Percentiles rank a stretch among this genome's conserved stretches.
These are phyloP conservation scores for Oscarella lobularis DNA, from an alignment of 37 sponge, comb jelly and placozoan species.

Conservation along the genomic window DNA sequence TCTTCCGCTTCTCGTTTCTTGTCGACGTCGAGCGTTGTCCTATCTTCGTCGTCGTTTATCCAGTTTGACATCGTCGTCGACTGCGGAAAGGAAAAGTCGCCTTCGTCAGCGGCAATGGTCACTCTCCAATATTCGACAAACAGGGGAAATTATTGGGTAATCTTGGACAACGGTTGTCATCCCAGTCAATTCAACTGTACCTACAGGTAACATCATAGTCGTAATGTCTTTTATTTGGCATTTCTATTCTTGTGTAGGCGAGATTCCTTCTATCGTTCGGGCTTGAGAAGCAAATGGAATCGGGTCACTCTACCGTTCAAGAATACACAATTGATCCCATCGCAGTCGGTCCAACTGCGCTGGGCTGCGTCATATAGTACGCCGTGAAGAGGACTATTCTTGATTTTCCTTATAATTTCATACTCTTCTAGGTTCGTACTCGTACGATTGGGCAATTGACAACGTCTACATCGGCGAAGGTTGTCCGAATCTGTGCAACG, in stretches of 20 bases:
- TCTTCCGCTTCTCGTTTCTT: neutral
- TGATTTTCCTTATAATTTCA: too few relatives aligned
- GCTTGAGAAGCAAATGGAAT: neutral
- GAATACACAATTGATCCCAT: neutral
- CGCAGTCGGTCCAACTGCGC: too few relatives aligned
- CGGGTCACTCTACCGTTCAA: neutral
- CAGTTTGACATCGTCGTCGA: neutral
- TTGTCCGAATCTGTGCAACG: neutral
- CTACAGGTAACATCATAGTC: neutral
- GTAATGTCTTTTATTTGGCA: neutral
- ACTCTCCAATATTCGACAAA: neutral
- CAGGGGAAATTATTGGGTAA: neutral
- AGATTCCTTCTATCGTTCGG: neutral
- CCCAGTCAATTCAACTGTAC: neutral
- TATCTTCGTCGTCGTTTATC: neutral
- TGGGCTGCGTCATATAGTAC: too few relatives aligned
- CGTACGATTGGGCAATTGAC: constrained; percentile 5
- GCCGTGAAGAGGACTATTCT: too few relatives aligned
- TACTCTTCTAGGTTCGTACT: too few relatives aligned
- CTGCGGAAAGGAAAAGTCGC: neutral
- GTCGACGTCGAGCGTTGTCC: neutral
- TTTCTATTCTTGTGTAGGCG: neutral
- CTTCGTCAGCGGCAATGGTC: neutral
- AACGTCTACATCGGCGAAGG: constrained; percentile 1
- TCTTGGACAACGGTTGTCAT: neutral